phyloP scores from a whole-genome alignment of 2,113 vertebrate genomes.

The Datnioides undecimradiatus region DNA sequence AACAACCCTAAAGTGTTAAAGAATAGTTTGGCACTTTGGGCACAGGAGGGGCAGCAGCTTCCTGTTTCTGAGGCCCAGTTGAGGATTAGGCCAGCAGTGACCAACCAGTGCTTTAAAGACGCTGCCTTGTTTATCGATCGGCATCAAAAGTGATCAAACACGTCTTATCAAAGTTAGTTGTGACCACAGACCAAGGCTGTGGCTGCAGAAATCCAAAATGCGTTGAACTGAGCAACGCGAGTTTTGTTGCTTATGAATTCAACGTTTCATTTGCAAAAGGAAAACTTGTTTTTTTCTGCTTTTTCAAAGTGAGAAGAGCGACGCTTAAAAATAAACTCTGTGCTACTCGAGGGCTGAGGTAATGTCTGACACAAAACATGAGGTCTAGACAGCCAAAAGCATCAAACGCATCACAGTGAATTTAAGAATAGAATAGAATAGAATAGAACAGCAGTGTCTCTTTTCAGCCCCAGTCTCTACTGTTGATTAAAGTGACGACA shows the following conservation, averaged over 20 bases:
- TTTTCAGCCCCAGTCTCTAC: background rate
- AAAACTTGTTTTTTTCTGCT: background rate
- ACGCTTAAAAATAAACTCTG: background rate
- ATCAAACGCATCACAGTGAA: background rate
- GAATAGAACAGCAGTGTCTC: too few species aligned
- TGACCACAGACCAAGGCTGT: background rate
- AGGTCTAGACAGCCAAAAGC: background rate
- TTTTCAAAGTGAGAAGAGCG: too few species aligned
- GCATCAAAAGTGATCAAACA: too few species aligned
- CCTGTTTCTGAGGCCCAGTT: too few species aligned
- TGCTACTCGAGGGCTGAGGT: background rate
- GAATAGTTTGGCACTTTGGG: too few species aligned
- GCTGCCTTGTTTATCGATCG: too few species aligned
- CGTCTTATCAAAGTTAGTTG: too few species aligned
- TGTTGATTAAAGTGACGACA: background rate
- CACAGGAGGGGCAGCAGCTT: too few species aligned
- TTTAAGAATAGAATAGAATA: background rate
- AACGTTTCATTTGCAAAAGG: background rate
- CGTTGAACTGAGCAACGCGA: background rate
- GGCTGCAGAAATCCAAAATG: background rate
- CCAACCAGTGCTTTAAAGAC: too few species aligned
- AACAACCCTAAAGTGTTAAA: too few species aligned
- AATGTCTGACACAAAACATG: background rate
- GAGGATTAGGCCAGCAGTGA: too few species aligned
- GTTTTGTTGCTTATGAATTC: background rate